A percentile compares a stretch with the other conserved stretches of the same genome.
These are phyloP conservation scores for Branchellion lobata DNA, from an alignment of 2,888 invertebrate genomes.

Conservation along the genomic window DNA sequence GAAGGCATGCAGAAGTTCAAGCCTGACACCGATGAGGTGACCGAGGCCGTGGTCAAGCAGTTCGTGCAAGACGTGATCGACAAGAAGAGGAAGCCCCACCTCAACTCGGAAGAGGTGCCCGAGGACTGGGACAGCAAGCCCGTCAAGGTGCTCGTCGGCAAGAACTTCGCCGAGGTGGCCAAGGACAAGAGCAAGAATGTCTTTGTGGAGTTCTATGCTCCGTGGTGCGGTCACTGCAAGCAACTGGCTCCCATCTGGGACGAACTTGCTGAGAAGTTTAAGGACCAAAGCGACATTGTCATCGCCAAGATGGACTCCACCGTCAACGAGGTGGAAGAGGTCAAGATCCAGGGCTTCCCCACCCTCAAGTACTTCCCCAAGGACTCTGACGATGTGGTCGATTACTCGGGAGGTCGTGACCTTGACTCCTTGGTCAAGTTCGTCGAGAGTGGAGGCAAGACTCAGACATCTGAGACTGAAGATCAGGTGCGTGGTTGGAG, in stretches of 20 bases:
- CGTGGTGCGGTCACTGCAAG: constrained; percentile 97
- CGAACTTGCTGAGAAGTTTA: constrained; percentile 87
- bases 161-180: constrained; percentile 91
- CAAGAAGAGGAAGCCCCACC: constrained; percentile 89
- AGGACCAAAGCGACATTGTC: constrained; percentile 75
- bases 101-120: constrained; percentile 88
- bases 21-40: constrained; percentile 70
- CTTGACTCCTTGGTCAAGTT: constrained; percentile 5
- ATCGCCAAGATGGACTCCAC: constrained; percentile 99
- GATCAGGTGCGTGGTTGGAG: too few relatives aligned
- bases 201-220: constrained; percentile 97
- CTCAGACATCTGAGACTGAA: background rate
- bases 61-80: constrained; percentile 88
- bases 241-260: constrained; percentile 95
- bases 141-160: constrained; percentile 87
- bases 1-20: constrained; percentile 72
- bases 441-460: background rate
- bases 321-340: constrained; percentile 92
- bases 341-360: constrained; percentile 83
- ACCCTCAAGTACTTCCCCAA: constrained; percentile 77
- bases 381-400: constrained; percentile 76
- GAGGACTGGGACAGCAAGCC: constrained; percentile 94
- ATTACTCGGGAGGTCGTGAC: background rate
- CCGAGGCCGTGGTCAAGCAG: constrained; percentile 70
- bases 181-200: constrained; percentile 84